Conservation (phyloP, 2,888 invertebrate genomes). For the Zeuzera pyrina region DNA sequence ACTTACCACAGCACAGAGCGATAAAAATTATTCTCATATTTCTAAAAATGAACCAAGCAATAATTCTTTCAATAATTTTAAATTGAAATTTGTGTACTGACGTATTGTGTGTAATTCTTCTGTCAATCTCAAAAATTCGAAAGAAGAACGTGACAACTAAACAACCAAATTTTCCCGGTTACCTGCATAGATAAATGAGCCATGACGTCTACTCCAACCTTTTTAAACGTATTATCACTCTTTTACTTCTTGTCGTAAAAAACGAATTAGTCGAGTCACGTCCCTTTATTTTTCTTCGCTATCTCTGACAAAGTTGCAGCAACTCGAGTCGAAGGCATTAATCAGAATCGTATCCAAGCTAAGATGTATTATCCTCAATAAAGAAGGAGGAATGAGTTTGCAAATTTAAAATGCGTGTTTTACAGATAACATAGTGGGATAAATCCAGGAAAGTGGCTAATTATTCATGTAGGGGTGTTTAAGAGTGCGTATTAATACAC, state of each 20-base stretch:
- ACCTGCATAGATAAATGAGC: too few relatives aligned
- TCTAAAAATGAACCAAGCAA: too few relatives aligned
- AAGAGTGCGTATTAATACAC: slow-evolving; percentile 62
- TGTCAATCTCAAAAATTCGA: slow-evolving; percentile 24
- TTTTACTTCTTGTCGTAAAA: slow-evolving; percentile 40
- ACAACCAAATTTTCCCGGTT: too few relatives aligned
- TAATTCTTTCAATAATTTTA: too few relatives aligned
- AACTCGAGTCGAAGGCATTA: slow-evolving; percentile 59
- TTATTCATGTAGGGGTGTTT: slow-evolving; percentile 71
- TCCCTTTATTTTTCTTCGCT: slow-evolving; percentile 66
- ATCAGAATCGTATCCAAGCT: slow-evolving; percentile 62
- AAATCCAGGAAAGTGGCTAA: slow-evolving; percentile 66
- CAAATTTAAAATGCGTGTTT: slow-evolving; percentile 68
- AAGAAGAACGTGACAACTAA: too few relatives aligned
- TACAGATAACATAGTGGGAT: slow-evolving; percentile 55
- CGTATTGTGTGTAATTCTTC: neutral
- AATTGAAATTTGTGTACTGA: too few relatives aligned
- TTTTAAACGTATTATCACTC: too few relatives aligned
- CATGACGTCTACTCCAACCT: too few relatives aligned
- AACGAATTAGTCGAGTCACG: slow-evolving; percentile 65
- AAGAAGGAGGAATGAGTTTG: slow-evolving; percentile 68
- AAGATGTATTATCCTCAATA: slow-evolving; percentile 70
- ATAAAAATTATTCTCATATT: too few relatives aligned
- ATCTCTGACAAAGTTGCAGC: slow-evolving; percentile 65
- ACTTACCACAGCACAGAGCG: too few relatives aligned